Conservation (phyloP, 1,140 invertebrate genomes). For the Patella vulgata region DNA sequence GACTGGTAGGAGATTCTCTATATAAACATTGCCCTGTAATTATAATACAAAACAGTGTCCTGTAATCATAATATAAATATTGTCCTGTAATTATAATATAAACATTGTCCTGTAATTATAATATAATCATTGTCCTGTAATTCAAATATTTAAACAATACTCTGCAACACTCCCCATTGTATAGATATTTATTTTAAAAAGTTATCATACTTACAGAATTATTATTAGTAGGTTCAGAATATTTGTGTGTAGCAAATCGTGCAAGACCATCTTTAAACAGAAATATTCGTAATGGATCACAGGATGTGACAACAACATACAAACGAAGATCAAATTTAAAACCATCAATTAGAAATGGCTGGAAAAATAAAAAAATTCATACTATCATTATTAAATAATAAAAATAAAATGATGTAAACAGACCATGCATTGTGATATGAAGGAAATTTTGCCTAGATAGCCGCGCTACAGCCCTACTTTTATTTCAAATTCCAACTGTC, state of each 20-base stretch:
- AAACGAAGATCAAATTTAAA: slow-evolving; percentile 71
- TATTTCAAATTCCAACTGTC: no score
- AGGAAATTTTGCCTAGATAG: no score
- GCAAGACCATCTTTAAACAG: slow-evolving; percentile 68
- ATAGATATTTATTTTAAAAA: background rate
- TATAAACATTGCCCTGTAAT: no score
- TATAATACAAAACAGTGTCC: no score
- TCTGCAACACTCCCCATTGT: background rate
- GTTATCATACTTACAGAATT: slow-evolving; percentile 74
- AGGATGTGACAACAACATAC: slow-evolving; percentile 69
- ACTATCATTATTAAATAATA: slow-evolving; percentile 1
- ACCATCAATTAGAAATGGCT: slow-evolving; percentile 70
- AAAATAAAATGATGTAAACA: background rate
- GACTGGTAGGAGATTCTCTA: no score
- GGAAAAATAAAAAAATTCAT: slow-evolving; percentile 38
- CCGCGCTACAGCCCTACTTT: no score
- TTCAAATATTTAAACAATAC: no score
- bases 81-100: slow-evolving; percentile 58
- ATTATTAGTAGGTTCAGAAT: slow-evolving; percentile 80
- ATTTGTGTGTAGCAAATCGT: slow-evolving; percentile 87
- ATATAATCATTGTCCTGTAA: slow-evolving; percentile 5
- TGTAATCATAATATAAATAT: slow-evolving; percentile 68
- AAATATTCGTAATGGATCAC: slow-evolving; percentile 68
- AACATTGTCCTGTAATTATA: background rate
- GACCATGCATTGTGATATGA: background rate